Evolutionary conservation across 2,888 invertebrate genomes (phyloP).

Genomic region (Eupithecia abbreviata): DNA sequence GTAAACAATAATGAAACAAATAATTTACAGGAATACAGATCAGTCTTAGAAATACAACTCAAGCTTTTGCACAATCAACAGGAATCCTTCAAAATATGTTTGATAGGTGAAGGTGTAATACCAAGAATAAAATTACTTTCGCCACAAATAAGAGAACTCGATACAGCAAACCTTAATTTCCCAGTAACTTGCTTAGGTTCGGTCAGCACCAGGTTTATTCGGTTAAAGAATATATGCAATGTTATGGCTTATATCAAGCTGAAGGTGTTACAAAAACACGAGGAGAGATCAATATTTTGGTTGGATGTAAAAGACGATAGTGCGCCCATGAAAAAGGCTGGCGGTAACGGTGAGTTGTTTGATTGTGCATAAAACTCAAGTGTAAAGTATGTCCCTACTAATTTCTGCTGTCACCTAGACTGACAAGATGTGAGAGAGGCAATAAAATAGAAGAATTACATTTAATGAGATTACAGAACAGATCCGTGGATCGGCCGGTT

Average conservation of each 20-base stretch:
- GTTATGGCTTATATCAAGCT: constrained; percentile 61
- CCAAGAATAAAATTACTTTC: constrained; percentile 68
- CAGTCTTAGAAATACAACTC: constrained; percentile 72
- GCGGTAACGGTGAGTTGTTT: constrained; percentile 56
- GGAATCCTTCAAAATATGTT: constrained; percentile 72
- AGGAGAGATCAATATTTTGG: constrained; percentile 69
- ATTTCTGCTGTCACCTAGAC: too few relatives aligned
- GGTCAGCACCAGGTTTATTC: constrained; percentile 59
- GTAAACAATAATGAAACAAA: not conserved
- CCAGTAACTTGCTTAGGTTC: constrained; percentile 77
- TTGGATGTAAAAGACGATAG: constrained; percentile 52
- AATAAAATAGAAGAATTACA: too few relatives aligned
- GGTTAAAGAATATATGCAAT: constrained; percentile 68
- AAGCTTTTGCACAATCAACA: constrained; percentile 71
- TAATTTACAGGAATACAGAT: constrained; percentile 71
- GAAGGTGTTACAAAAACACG: constrained; percentile 56
- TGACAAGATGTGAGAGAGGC: too few relatives aligned
- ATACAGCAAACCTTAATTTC: constrained; percentile 60
- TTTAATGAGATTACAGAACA: too few relatives aligned
- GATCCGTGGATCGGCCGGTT: too few relatives aligned
- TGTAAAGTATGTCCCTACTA: not conserved
- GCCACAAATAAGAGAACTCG: constrained; percentile 60
- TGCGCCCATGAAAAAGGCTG: constrained; percentile 53
- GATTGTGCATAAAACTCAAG: not conserved
- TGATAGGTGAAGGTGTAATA: constrained; percentile 77